These are phyloP conservation scores for Mixornis gularis DNA, from an alignment of 2,113 vertebrate genomes.

Conservation along the genomic window DNA sequence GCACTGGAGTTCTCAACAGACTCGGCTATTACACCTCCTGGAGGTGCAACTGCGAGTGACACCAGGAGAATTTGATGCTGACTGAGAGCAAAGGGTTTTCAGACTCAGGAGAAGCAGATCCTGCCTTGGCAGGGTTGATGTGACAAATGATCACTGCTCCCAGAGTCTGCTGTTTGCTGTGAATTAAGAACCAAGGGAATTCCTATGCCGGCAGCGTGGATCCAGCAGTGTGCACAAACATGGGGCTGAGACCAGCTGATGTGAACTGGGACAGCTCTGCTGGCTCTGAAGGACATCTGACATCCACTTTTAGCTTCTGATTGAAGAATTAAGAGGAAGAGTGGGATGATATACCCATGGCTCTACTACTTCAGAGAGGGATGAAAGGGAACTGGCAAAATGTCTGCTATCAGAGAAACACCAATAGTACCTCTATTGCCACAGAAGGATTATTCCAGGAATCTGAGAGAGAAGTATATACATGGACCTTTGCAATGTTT, in stretches of 20 bases:
- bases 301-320: not conserved
- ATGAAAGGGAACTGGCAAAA: not conserved
- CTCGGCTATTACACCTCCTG: not conserved
- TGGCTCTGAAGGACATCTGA: not conserved
- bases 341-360: not conserved
- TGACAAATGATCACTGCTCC: not conserved
- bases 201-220: accelerated
- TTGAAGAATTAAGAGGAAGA: not conserved
- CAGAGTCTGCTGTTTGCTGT: not conserved
- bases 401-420: not conserved
- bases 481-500: not conserved
- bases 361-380: not conserved
- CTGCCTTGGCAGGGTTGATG: not conserved
- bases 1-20: not conserved
- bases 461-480: not conserved
- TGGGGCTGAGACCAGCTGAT: not conserved
- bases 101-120: not conserved
- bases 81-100: not conserved
- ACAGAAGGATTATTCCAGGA: not conserved
- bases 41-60: not conserved
- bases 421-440: accelerated
- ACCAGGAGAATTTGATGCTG: not conserved
- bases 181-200: not conserved
- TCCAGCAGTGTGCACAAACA: not conserved
- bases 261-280: not conserved